Conservation (phyloP, 2,113 vertebrate species). For the Gadus chalcogrammus region DNA sequence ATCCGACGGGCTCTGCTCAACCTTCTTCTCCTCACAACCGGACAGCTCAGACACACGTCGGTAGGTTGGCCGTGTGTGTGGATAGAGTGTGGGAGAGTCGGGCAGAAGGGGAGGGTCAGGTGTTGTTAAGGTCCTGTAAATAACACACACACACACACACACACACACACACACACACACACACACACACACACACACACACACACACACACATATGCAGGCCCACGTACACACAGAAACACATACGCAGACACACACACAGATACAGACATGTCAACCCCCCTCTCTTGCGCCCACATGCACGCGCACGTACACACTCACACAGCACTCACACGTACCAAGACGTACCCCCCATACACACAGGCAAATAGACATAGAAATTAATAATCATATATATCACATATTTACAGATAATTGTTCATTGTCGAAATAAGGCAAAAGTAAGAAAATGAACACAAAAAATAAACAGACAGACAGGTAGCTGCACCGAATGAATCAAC, state of each 20-base stretch:
- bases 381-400: not conserved
- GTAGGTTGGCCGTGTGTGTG: not conserved
- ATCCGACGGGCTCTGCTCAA: constrained; percentile 38
- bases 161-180: not conserved
- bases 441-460: not conserved
- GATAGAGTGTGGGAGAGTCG: constrained; percentile 15
- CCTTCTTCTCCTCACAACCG: too few relatives aligned
- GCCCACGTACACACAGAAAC: not conserved
- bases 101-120: constrained; percentile 56
- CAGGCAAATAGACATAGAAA: not conserved
- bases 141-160: constrained; percentile 27
- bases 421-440: not conserved
- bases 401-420: constrained; percentile 30
- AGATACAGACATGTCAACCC: not conserved
- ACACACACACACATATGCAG: constrained; percentile 1
- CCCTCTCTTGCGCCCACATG: not conserved
- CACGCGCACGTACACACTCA: not conserved
- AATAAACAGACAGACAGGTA: not conserved
- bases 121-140: constrained; percentile 58
- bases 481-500: not conserved
- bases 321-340: not conserved
- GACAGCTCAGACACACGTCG: constrained; percentile 54
- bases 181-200: constrained; percentile 1
- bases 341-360: not conserved
- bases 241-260: too few relatives aligned